Evolutionary conservation across 2,888 invertebrate genomes (phyloP).

Genomic region (Eudasyphora cyanicolor): DNA sequence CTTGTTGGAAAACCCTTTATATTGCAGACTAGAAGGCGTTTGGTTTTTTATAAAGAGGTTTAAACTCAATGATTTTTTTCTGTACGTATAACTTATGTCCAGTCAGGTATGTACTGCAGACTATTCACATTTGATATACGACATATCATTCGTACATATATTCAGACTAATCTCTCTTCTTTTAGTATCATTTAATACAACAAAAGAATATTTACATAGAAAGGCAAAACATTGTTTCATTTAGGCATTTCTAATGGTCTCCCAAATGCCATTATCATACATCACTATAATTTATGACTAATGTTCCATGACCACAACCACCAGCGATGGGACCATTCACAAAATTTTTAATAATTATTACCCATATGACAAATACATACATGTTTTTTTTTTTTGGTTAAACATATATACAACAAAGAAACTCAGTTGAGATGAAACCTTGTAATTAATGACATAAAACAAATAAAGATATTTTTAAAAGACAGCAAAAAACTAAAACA

Average conservation of each 20-base stretch:
- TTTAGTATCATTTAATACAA: too few species aligned
- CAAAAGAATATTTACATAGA: too few species aligned
- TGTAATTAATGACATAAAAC: slow-evolving; percentile 29
- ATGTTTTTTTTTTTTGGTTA: background rate
- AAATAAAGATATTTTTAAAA: slow-evolving; percentile 16
- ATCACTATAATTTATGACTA: slow-evolving; percentile 31
- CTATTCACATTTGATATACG: too few species aligned
- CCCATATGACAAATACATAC: slow-evolving; percentile 22
- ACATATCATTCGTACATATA: too few species aligned
- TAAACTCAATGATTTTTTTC: too few species aligned
- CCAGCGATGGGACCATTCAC: too few species aligned
- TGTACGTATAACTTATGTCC: too few species aligned
- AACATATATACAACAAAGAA: background rate
- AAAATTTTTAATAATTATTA: slow-evolving; percentile 24
- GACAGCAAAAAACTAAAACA: background rate
- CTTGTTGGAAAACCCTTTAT: too few species aligned
- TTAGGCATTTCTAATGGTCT: background rate
- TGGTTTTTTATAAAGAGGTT: too few species aligned
- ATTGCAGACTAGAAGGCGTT: too few species aligned
- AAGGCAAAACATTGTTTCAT: background rate
- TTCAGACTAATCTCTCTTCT: too few species aligned
- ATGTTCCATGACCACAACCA: slow-evolving; percentile 35
- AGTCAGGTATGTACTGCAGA: too few species aligned
- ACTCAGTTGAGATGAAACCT: background rate
- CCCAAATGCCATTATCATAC: background rate